phyloP scores from a whole-genome alignment of 2,797 vertebrate genomes.

The Pteronotus mesoamericanus region DNA sequence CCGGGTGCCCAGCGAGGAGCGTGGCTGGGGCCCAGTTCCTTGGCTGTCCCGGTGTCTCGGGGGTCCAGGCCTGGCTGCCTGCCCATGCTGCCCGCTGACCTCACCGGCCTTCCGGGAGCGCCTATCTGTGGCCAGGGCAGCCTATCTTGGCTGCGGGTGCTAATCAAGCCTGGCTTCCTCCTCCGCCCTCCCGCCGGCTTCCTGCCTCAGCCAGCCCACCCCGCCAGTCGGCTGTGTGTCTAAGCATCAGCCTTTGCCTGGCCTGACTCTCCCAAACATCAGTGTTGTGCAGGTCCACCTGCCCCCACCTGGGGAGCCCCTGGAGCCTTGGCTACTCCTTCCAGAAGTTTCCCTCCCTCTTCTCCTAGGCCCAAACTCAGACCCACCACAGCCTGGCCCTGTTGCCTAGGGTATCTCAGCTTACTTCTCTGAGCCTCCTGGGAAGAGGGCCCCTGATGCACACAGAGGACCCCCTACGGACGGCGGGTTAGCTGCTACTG shows the following conservation, averaged over 20 bases:
- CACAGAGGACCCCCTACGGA: neutral
- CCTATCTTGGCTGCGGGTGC: slow-evolving; percentile 44
- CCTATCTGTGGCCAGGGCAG: slow-evolving; percentile 34
- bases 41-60: accelerated
- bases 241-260: neutral
- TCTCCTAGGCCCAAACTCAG: neutral
- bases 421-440: neutral
- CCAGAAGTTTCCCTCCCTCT: neutral
- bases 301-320: neutral
- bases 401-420: accelerated
- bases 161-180: slow-evolving; percentile 65
- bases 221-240: neutral
- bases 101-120: slow-evolving; percentile 37
- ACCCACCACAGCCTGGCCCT: neutral
- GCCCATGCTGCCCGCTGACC: slow-evolving; percentile 26
- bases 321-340: neutral
- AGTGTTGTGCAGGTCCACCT: neutral
- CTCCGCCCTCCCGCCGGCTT: slow-evolving; percentile 63
- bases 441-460: neutral
- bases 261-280: neutral
- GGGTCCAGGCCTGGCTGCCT: neutral
- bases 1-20: neutral
- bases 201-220: slow-evolving; percentile 48
- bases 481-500: accelerated
- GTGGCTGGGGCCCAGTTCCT: neutral